Evolutionary conservation across 1,140 invertebrate species (phyloP).

Genomic region (Drosophila pachea): DNA sequence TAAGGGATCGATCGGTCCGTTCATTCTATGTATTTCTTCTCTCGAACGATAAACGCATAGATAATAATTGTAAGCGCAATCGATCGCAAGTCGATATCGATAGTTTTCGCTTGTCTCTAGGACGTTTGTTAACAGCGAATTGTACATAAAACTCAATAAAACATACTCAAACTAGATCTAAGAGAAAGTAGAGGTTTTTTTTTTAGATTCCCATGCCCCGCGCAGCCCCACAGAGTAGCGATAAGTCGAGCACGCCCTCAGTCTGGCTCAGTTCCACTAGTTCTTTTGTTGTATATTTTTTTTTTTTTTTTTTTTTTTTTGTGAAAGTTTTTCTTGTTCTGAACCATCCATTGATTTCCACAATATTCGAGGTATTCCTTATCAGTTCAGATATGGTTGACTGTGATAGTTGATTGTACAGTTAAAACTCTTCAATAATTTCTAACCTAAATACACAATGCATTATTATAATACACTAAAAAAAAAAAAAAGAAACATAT

Average conservation of each 20-base stretch:
- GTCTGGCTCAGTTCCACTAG: neutral
- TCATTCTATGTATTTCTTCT: constrained; percentile 28
- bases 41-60: constrained; percentile 15
- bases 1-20: constrained; percentile 20
- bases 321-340: no score
- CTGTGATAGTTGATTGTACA: constrained; percentile 79
- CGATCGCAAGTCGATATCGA: constrained; percentile 19
- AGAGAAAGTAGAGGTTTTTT: constrained; percentile 9
- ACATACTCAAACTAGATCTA: constrained; percentile 21
- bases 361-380: constrained; percentile 34
- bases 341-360: neutral
- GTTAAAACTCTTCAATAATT: constrained; percentile 74
- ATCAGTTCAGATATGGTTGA: constrained; percentile 74
- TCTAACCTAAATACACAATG: constrained; percentile 47
- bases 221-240: constrained; percentile 8
- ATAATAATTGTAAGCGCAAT: constrained; percentile 17
- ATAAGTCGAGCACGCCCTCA: constrained; percentile 13
- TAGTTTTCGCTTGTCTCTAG: constrained; percentile 37
- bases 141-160: constrained; percentile 54
- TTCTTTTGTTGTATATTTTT: neutral
- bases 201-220: constrained; percentile 1
- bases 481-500: constrained; percentile 6
- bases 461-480: constrained; percentile 41
- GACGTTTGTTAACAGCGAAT: constrained; percentile 47
- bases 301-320: neutral